These are phyloP conservation scores for Battus philenor DNA, from an alignment of 1,140 invertebrate genomes.

Conservation along the genomic window DNA sequence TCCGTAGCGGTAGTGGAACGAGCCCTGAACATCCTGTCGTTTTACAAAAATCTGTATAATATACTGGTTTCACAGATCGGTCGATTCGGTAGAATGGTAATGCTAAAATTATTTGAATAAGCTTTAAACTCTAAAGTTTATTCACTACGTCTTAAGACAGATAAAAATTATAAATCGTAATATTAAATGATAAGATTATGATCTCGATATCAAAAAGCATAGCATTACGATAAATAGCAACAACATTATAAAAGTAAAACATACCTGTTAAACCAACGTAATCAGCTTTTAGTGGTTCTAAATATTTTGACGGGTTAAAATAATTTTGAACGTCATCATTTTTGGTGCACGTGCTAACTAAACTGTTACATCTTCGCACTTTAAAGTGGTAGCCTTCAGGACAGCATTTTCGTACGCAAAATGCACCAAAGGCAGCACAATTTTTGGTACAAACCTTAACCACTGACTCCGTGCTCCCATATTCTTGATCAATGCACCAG, in stretches of 20 bases:
- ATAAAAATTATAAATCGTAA: too few species aligned
- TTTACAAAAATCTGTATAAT: too few species aligned
- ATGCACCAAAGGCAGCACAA: slow-evolving; percentile 48
- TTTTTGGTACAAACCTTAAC: slow-evolving; percentile 51
- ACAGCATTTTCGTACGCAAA: slow-evolving; percentile 66
- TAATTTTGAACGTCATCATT: slow-evolving; percentile 32
- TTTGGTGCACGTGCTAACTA: slow-evolving; percentile 40
- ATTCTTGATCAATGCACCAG: slow-evolving; percentile 61
- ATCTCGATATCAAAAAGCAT: slow-evolving; percentile 1
- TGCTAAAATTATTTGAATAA: too few species aligned
- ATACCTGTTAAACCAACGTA: slow-evolving; percentile 37
- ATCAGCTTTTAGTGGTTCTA: slow-evolving; percentile 33
- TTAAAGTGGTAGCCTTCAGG: slow-evolving; percentile 56
- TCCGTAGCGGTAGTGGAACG: too few species aligned
- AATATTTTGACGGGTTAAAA: slow-evolving; percentile 45
- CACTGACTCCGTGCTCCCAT: slow-evolving; percentile 26
- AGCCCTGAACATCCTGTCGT: too few species aligned
- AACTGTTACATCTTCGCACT: slow-evolving; percentile 32
- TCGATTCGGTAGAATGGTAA: too few species aligned
- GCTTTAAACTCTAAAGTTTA: too few species aligned
- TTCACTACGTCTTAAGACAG: too few species aligned
- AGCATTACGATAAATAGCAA: slow-evolving; percentile 6
- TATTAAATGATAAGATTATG: slow-evolving; percentile 5
- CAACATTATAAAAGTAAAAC: slow-evolving; percentile 14
- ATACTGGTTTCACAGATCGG: too few species aligned